Evolutionary conservation across 2,888 invertebrate genomes (phyloP), one percentile per base, ranked within the genome.

Genomic region (Tholera decimalis): DNA sequence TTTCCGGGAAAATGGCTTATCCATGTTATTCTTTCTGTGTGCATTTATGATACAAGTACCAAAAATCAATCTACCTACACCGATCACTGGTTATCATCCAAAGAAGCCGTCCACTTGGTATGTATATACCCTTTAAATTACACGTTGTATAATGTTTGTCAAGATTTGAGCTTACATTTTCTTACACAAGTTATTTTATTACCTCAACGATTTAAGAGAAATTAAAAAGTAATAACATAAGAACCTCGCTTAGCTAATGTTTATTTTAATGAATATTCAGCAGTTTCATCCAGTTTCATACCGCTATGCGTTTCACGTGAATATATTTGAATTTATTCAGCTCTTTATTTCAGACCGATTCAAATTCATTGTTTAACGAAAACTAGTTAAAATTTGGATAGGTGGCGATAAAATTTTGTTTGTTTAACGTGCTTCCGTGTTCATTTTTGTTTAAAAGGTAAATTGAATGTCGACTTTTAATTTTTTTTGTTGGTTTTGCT

Each of bases 261-360:
- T 81, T 77, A 74, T 79, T 74, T 82, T 55, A 44, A 76, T 83
- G 77, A 83, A 83, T 83, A 83, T 83, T 62, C 54, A 62, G 58
- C 49, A 55, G 60, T 44, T 78, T 74, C 71, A 69, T 70, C 72
- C 75, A 80, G 80, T 76, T 77, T 77, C 71, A 82, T 83, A 67
- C 54, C 56, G 78, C 49, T 61, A 49, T 76, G 69, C 58, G 68
- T 76, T 74, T 72, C 57, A 51, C n/a, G 68, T 55, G 80, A 83
- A 82, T 83, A 76, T 70, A 83, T 83, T 83, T 83, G 69, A 82
- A 83, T 82, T 73, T 44, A 62, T 72, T 77, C 73, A 28, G 28
- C 44, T 60, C 64, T 75, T 63, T 65, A 66, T 63, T 43, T 33
- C 47, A 26, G 15, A 53, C 28, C 58, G 22, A 79, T 74, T 57